Evolutionary conservation across 30 jellyfish, hydroid and myxozoan genomes (phyloP), one percentile per base, ranked within the genome.

Genomic region (Hydractinia echinata): DNA sequence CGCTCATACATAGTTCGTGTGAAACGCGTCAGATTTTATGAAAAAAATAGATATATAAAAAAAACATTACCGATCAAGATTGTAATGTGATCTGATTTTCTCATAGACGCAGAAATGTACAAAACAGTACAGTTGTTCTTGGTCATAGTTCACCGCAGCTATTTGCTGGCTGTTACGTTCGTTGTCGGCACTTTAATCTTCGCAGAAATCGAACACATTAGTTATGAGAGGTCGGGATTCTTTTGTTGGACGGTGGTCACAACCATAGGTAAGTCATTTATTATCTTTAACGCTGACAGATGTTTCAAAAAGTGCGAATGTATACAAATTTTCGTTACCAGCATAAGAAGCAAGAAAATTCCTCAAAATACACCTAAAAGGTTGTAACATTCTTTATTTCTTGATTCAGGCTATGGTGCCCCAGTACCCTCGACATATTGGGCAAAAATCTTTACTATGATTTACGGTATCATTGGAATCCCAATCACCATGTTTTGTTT

Each of bases 161-260:
- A n/a, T n/a, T 64, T 64, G 74, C 16, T 64, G 16, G 74, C 51
- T 6, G 74, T 64, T 44, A 64, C 39, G 51, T 64, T 64, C 10
- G 74, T 64, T 6, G 74, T 51, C 7, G 74, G 74, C 4, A 64
- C 74, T n/a, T 51, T 64, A 7, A 64, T 64, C 39, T 64, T 6
- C 39, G 74, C 74, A 13, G 74, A 64, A 51, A 64, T 64, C 19
- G 74, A 64, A 64, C 10, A 64, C 9, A 7, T 6, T 44, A 64
- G 6, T 64, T 64, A 64, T 64, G 74, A 64, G 18, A 64, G 39
- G 16, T 64, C 74, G 4, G 74, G 51, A 64, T 51, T n/a, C 39
- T 64, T 64, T 13, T 64, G 74, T 64, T 64, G 74, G 74, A 64
- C 74, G 19, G 74, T 64, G 74, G 74, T 64, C 10, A 64, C 74